Evolutionary conservation across 2,888 invertebrate genomes (phyloP), one percentile per base, ranked within the genome.

Genomic region (Parnassius smintheus): DNA sequence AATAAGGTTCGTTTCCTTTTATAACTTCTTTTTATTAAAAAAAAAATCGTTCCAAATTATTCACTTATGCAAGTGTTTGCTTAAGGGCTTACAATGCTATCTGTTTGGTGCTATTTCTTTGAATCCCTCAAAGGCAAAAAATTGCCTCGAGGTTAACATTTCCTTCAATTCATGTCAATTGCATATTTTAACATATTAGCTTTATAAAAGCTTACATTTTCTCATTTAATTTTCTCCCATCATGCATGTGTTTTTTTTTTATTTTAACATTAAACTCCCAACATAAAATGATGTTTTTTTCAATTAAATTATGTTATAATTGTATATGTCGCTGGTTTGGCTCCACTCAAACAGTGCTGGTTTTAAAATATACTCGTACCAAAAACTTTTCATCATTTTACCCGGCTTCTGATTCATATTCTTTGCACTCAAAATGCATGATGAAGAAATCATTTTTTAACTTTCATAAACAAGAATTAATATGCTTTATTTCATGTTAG

Each of bases 1-100:
- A 94, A 93, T 93, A 95, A 96, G 96, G 96, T 96, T 92, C 91
- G 91, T 92, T 91, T 88, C 85, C 85, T 90, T 88, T 84, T 86
- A 82, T 89, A 85, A 88, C 86, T 82, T 78, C 80, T 84, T 80
- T 82, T 82, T 49, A 35, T 35, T 35, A 35, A 18, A 77, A 35
- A 18, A 77, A 18, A 81, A 68, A 77, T 70, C 74, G 77, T 82
- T 83, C 82, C 77, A 73, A 73, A 78, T 82, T 81, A 81, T 79
- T 76, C 70, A 72, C 74, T 73, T 77, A 75, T 76, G 64, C 70
- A 65, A 68, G 70, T 75, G 77, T 75, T 78, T 73, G 86, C 85
- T 87, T 88, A 69, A 77, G 77, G 77, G 88, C 87, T 87, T 86
- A 75, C 65, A 70, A 76, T 71, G 80, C 81, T 78, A 59, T 65